A percentile compares a stretch with the other conserved stretches of the same genome.
These are phyloP conservation scores for Rhopalosiphum padi DNA, from an alignment of 1,140 invertebrate genomes.

Conservation along the genomic window DNA sequence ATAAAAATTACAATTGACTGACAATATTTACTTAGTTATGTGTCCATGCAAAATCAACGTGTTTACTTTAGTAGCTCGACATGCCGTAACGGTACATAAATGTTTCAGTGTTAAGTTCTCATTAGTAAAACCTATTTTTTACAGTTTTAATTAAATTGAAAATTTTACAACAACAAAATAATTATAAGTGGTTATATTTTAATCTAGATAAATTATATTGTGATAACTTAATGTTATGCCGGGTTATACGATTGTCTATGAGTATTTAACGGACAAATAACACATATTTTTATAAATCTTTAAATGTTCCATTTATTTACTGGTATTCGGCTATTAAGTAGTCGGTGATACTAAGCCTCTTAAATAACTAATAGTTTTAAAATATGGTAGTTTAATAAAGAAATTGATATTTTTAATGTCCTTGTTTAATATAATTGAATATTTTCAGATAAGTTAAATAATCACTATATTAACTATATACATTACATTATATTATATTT, in stretches of 20 bases:
- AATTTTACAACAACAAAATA: not conserved
- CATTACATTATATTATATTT: not conserved
- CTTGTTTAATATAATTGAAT: not conserved
- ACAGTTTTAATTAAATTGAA: not conserved
- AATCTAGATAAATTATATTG: not conserved
- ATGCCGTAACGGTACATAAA: not conserved
- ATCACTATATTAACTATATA: not conserved
- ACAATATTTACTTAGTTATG: slow-evolving; percentile 4
- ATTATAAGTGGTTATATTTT: not conserved
- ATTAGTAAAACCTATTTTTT: not conserved
- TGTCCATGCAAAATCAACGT: slow-evolving; percentile 39
- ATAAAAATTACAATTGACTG: slow-evolving; percentile 14
- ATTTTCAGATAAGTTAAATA: not conserved
- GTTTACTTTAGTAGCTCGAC: slow-evolving; percentile 17
- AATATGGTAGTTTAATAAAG: not conserved
- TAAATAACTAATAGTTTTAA: not conserved
- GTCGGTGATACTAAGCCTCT: too few species aligned
- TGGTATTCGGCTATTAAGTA: too few species aligned
- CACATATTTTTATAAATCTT: not conserved
- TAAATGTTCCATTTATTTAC: not conserved
- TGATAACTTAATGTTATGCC: not conserved
- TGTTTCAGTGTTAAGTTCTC: not conserved
- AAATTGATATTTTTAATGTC: not conserved
- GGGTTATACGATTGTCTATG: not conserved
- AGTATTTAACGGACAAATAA: not conserved